Evolutionary conservation across 2,888 invertebrate genomes (phyloP), one percentile per base, ranked within the genome.

Genomic region (Agapostemon virescens): DNA sequence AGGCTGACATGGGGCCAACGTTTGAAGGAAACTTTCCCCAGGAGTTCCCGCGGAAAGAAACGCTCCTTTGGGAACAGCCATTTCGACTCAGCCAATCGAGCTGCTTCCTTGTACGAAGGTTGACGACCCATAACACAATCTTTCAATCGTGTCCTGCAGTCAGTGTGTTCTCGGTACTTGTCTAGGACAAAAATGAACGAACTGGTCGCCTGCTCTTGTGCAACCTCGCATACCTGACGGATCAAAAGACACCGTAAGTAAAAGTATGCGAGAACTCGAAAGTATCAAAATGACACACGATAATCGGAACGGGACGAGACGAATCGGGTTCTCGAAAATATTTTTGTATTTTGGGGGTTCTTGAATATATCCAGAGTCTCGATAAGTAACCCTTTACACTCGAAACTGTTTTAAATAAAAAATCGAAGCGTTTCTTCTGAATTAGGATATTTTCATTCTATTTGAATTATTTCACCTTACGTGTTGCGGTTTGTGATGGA

Each of bases 61-160:
- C 74, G 69, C 30, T 69, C 79, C 76, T 79, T 33, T 38, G 83
- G 74, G 75, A 70, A 45, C 55, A 72, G 78, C 81, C 75, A 74
- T 85, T 85, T 81, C 85, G 70, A 75, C 69, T 63, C 69, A 77
- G 75, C 83, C 85, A 85, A 85, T 85, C 83, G 81, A 74, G 72
- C 77, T 81, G 77, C 81, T 85, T 77, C 74, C 69, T 75, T 75
- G 70, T 68, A 70, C 70, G 66, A 79, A 83, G 76, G 74, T 81
- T 77, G 70, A 83, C 83, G 83, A 68, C 66, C 71, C 71, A 83
- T 85, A 83, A 85, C 77, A 74, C 81, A 77, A 85, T 85, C 81
- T 79, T 81, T 84, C 75, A 64, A 75, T 77, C 69, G 70, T 38
- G 75, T 64, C 79, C 58, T 68, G 49, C 61, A 55, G 23, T 63